Base-by-base conservation (phyloP, 2,888 invertebrate species). In the Pollenia griseotomentosa region DNA sequence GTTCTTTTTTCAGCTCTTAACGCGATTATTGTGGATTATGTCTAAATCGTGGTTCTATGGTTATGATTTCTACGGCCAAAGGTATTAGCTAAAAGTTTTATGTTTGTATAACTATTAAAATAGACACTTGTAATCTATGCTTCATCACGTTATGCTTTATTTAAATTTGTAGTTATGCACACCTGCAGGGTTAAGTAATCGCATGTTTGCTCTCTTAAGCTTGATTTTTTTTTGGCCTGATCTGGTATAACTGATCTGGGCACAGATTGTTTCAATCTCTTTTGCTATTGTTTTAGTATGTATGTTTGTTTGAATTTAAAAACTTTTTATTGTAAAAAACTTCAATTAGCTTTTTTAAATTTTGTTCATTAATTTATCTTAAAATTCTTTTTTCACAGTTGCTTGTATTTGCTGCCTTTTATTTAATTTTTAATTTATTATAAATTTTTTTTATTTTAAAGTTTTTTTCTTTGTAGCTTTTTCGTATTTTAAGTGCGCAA, bases 161-260 rank as follows among this genome's bases (percentile, higher is more conserved):
- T 75, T 68, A 33, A 75, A 63, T 74, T 16, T 68, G 44, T 63
- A 19, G 23, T 66, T 65, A 57, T 83, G 81, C 66, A 87, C 87
- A 87, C 87, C 87, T 87, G 87, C 87, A 77, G 81, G 71, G 65
- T 87, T 77, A 80, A 80, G 10, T 65, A 87, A 81, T 78, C 40
- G 48, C 71, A 68, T 73, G 75, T 71, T 51, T 77, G 79, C n/a
- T 73, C 74, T 80, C 61, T 70, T 61, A 53, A 68, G 48, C 23
- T 55, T 63, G 44, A 68, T 71, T 57, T 46, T 66, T 55, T 16
- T 46, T 73, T 68, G 68, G 68, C 44, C 48, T 59, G 57, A 59
- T 71, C 78, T 48, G 16, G 68, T 33, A 33, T 33, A 33, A 33
- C 33, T 33, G 33, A 33, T 33, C 59, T 59, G 46, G 61, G 33